Evolutionary conservation across 1,140 invertebrate genomes (phyloP).

Genomic region (Pantala flavescens): DNA sequence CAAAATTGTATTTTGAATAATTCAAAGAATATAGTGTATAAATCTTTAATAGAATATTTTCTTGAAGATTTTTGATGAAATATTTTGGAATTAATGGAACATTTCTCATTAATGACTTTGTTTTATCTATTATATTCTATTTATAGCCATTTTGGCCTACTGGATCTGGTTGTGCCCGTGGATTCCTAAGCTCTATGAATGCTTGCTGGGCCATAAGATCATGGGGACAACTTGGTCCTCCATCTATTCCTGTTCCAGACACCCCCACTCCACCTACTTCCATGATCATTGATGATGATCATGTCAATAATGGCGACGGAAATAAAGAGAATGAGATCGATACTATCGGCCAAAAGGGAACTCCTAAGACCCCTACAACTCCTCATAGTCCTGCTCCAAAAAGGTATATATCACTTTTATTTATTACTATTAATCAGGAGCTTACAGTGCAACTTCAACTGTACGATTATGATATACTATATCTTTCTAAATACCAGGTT

Average conservation of each 20-base stretch:
- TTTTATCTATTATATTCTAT: neutral
- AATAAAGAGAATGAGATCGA: neutral
- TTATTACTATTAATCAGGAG: no score
- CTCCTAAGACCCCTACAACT: neutral
- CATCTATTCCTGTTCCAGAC: slow-evolving; percentile 34
- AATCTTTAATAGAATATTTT: no score
- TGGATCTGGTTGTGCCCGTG: slow-evolving; percentile 92
- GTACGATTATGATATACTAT: no score
- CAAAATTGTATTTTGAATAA: no score
- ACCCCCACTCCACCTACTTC: neutral
- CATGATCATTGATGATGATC: neutral
- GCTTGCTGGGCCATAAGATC: slow-evolving; percentile 88
- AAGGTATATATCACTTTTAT: no score
- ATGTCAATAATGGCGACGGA: neutral
- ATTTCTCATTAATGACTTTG: neutral
- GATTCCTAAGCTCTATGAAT: slow-evolving; percentile 92
- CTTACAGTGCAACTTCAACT: no score
- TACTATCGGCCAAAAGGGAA: neutral
- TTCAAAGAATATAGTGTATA: no score
- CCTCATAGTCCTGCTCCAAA: no score
- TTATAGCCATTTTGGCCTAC: slow-evolving; percentile 94
- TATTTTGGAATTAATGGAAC: no score
- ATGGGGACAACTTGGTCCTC: slow-evolving; percentile 59
- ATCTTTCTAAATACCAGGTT: no score
- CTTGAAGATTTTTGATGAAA: no score